Base-by-base conservation (phyloP, 2,113 vertebrate genomes). In the Psilopogon haemacephalus region DNA sequence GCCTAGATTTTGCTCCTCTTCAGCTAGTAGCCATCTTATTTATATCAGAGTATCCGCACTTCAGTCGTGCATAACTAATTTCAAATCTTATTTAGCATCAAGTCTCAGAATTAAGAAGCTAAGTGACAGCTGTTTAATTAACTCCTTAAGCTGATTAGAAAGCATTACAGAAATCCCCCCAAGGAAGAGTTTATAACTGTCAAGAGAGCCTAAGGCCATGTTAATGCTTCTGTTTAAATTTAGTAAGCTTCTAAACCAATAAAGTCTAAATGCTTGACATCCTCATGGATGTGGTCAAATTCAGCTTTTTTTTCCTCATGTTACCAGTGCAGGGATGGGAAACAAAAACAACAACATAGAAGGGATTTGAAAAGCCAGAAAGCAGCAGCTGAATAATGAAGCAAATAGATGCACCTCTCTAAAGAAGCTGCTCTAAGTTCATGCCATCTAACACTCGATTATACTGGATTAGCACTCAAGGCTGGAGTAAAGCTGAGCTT, bases 51-150 rank as follows among this genome's bases (percentile, higher is more conserved):
- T 71, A 96, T 80, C 78, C 88, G 21, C 9, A 38, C 89, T 60
- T 59, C 73, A 62, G 52, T 44, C 94, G 79, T 93, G 97, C 95
- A 94, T 69, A 95, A 96, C 92, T 94, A 91, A 97, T 95, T 97
- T 93, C 95, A 94, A 96, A 96, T 97, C 97, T 97, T 93, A 96
- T 93, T 96, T 95, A 96, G 94, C 96, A 96, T 97, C 95, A 92
- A 90, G 94, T 96, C 95, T 84, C 95, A 78, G 97, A 97, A 97
- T 96, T 96, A 97, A 96, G 96, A 86, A 96, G 94, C 95, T 93
- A 97, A 97, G 95, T 97, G 97, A 97, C 97, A 97, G 97, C 96
- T 97, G 97, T 97, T 97, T 97, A 97, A 98, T 97, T 97, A 98
- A 97, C 97, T 97, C 94, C 97, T 97, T 97, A 97, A 97, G 97